Evolutionary conservation across 2,797 vertebrate species (phyloP).

Genomic region (Cuculus canorus): DNA sequence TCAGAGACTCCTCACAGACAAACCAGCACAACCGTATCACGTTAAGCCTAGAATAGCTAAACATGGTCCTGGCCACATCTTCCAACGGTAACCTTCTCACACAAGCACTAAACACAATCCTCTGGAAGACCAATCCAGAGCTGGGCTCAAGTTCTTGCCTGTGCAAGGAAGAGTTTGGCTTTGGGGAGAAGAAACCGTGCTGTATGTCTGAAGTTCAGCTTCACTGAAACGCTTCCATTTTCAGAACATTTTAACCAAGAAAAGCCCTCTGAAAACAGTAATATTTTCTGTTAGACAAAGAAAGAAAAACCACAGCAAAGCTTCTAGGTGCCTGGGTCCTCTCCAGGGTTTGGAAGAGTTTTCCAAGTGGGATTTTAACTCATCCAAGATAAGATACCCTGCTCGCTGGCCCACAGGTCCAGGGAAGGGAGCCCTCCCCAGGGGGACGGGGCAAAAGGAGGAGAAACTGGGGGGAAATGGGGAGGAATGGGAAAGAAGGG

Average conservation of each 20-base stretch:
- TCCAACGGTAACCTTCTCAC: accelerated
- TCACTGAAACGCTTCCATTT: neutral
- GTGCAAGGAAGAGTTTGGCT: neutral
- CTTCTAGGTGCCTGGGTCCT: neutral
- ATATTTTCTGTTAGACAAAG: neutral
- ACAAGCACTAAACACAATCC: neutral
- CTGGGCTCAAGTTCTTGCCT: neutral
- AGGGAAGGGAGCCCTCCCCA: no score
- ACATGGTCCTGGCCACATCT: accelerated
- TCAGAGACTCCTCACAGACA: neutral
- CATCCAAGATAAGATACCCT: neutral
- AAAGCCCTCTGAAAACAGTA: neutral
- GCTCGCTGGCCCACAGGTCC: no score
- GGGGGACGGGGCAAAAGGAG: no score
- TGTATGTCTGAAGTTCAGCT: neutral
- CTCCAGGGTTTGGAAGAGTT: neutral
- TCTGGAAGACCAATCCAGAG: neutral
- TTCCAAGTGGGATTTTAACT: neutral
- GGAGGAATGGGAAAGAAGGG: no score
- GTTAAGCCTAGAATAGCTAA: neutral
- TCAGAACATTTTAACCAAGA: neutral
- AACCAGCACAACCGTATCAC: neutral
- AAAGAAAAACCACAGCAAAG: neutral
- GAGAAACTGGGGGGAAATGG: no score
- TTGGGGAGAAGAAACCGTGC: neutral